Evolutionary conservation across 2,888 invertebrate genomes (phyloP), one percentile per base, ranked within the genome.

Genomic region (Desoria tigrina): DNA sequence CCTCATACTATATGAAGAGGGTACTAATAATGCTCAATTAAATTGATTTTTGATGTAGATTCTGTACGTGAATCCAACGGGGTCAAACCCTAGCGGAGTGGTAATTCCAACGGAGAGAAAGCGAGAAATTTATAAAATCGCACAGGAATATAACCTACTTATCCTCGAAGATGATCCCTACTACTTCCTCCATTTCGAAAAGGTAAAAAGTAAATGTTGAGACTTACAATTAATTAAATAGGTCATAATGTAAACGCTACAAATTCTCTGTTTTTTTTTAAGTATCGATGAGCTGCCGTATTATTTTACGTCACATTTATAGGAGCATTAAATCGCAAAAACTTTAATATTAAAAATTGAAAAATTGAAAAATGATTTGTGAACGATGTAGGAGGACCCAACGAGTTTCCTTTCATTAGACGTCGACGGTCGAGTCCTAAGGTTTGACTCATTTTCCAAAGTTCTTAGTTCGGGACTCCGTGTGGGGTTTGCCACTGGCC

Each of bases 121-220:
- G 66, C 82, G 84, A 68, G 84, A 86, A 79, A 86, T 92, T 50
- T 91, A 92, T 78, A 82, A 85, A 73, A 82, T 91, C 69, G 89
- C 90, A 53, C 88, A 88, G 79, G 83, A 86, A 78, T 90, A 88
- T 79, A 86, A 91, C 80, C 85, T 92, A 39, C 77, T 92, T 9
- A 90, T 92, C 60, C 77, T 92, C 7, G 92, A 92, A 78, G 92
- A 92, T 77, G 91, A 91, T 79, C 89, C 92, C 0, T 92, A 91
- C 77, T 89, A 87, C 80, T 90, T 88, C 78, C 81, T 92, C 77
- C 87, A 88, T 78, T 92, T 88, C 79, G 81, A 84, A 72, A 84
- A 86, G 66, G 86, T 86, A 69, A n/a, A n/a, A n/a, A 81, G 81
- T 76, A 24, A 50, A n/a, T n/a, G n/a, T n/a, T n/a, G n/a, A n/a